A percentile compares a stretch with the other conserved stretches of the same genome.
Conservation (phyloP, 2,888 invertebrate genomes). For the Aphidoletes aphidimyza region DNA sequence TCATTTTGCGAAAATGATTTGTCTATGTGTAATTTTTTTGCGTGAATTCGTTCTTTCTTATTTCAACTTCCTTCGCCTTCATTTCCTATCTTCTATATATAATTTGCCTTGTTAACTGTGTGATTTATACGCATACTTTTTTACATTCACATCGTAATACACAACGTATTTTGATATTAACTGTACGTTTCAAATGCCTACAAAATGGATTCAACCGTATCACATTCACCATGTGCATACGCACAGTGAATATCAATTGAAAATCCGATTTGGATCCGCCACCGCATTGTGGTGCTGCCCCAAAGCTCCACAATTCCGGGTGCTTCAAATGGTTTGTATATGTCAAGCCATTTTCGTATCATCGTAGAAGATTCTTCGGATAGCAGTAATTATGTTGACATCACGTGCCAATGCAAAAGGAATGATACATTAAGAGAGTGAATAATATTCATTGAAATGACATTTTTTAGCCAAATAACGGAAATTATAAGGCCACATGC, state of each 20-base stretch:
- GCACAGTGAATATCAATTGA: too few relatives aligned
- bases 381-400: not conserved
- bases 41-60: not conserved
- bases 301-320: not conserved
- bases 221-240: not conserved
- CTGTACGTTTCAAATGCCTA: not conserved
- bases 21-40: not conserved
- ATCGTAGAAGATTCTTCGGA: too few relatives aligned
- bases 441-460: too few relatives aligned
- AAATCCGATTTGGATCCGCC: too few relatives aligned
- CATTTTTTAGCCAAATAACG: too few relatives aligned
- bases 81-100: not conserved
- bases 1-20: not conserved
- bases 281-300: too few relatives aligned
- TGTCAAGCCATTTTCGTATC: too few relatives aligned
- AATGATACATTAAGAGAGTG: too few relatives aligned
- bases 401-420: too few relatives aligned
- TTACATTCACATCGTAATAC: not conserved
- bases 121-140: slow-evolving; percentile 1
- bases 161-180: not conserved
- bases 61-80: not conserved
- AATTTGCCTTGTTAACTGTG: not conserved
- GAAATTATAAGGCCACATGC: too few relatives aligned
- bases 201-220: not conserved
- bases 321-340: not conserved